Evolutionary conservation across 2,888 invertebrate species (phyloP).

Genomic region (Orthonevra nobilis): DNA sequence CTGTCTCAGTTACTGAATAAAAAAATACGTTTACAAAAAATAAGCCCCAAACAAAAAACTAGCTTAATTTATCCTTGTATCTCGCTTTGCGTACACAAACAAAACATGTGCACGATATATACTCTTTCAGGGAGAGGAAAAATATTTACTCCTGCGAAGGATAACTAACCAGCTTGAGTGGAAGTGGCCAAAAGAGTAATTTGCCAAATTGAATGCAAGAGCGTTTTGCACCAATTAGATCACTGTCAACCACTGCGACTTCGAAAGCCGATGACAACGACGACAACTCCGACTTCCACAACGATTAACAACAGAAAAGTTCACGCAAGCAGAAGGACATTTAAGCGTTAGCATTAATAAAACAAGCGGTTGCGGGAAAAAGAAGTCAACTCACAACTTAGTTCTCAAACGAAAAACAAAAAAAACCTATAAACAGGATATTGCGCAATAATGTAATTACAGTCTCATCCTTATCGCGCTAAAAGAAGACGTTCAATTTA

Average conservation of each 20-base stretch:
- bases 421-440: conserved; percentile 22
- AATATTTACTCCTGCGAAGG: conserved; percentile 18
- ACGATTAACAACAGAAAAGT: conserved; percentile 43
- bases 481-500: conserved; percentile 45
- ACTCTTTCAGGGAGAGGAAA: conserved; percentile 24
- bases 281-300: conserved; percentile 6
- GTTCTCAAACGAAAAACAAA: not conserved
- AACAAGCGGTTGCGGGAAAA: not conserved
- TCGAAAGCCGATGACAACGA: conserved; percentile 15
- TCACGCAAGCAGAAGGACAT: conserved; percentile 22
- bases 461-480: conserved; percentile 34
- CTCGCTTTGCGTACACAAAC: not conserved
- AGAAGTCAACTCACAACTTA: not conserved
- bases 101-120: not conserved
- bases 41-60: not conserved
- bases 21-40: not conserved
- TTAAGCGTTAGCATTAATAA: conserved; percentile 33
- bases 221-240: conserved; percentile 61
- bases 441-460: conserved; percentile 55
- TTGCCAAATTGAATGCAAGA: conserved; percentile 64
- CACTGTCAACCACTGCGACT: conserved; percentile 23
- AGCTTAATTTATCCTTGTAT: conserved; percentile 18
- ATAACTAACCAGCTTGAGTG: not conserved
- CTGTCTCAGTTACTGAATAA: not conserved
- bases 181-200: conserved; percentile 50